phyloP scores from a whole-genome alignment of 2,888 invertebrate genomes.

The Iphiclides podalirius region DNA sequence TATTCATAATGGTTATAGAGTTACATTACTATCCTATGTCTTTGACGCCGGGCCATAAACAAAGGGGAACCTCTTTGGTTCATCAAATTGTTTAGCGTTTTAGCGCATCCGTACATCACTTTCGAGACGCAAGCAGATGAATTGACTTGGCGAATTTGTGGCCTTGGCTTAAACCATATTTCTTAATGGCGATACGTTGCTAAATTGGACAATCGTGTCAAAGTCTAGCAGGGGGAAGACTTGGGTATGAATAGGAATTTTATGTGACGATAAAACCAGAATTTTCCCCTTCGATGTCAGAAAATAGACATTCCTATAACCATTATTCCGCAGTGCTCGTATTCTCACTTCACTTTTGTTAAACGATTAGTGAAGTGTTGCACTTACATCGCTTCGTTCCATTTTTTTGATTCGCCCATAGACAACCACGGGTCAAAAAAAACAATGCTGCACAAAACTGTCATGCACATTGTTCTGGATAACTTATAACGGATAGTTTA shows the following conservation, averaged over 20 bases:
- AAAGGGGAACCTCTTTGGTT: neutral
- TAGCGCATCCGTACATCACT: neutral
- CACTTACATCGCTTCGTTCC: neutral
- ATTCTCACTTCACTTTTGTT: no score
- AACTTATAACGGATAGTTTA: slow-evolving; percentile 73
- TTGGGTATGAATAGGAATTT: no score
- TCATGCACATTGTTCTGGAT: slow-evolving; percentile 72
- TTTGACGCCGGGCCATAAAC: slow-evolving; percentile 1
- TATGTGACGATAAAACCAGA: no score
- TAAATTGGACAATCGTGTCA: no score
- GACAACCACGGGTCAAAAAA: neutral
- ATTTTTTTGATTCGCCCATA: slow-evolving; percentile 1
- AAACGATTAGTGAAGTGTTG: no score
- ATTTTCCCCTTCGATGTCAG: no score
- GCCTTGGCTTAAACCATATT: neutral
- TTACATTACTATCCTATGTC: slow-evolving; percentile 27
- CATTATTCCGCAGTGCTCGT: no score
- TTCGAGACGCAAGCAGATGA: neutral
- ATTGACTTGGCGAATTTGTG: neutral
- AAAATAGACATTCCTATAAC: no score
- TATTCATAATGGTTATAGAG: slow-evolving; percentile 58
- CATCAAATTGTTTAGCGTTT: neutral
- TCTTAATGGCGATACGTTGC: neutral
- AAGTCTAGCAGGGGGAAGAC: no score
- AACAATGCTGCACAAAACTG: slow-evolving; percentile 16